Conservation (phyloP, 2,888 invertebrate genomes). For the Theretra japonica region DNA sequence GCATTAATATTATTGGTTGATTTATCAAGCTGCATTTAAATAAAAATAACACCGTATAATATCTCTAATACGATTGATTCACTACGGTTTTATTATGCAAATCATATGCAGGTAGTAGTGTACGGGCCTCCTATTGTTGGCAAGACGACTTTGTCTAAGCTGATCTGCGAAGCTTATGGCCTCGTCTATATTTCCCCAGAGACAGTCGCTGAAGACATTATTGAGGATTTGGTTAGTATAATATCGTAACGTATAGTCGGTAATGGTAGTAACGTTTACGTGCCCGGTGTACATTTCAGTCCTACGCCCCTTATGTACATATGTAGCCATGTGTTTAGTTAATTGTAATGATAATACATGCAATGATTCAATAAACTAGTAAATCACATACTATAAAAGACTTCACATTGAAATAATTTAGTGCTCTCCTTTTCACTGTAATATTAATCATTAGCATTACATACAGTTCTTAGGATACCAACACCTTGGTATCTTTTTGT, state of each 20-base stretch:
- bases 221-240: conserved; percentile 81
- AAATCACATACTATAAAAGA: background rate
- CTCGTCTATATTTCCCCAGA: conserved; percentile 83
- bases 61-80: too few relatives aligned
- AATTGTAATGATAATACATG: background rate
- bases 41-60: too few relatives aligned
- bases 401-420: background rate
- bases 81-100: too few relatives aligned
- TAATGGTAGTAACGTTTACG: background rate
- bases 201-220: conserved; percentile 80
- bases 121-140: conserved; percentile 88
- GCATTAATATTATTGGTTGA: too few relatives aligned
- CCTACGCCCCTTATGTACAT: background rate
- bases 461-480: too few relatives aligned
- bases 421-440: too few relatives aligned
- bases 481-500: too few relatives aligned
- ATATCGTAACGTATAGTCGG: background rate
- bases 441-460: too few relatives aligned
- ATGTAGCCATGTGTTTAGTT: background rate
- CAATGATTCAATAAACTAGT: background rate
- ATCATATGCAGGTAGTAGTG: conserved; percentile 69
- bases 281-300: background rate
- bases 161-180: conserved; percentile 84
- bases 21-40: too few relatives aligned
- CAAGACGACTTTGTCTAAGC: conserved; percentile 85